Percentiles rank a stretch among this genome's conserved stretches.
These are phyloP conservation scores for Oncorhynchus clarkii DNA, from an alignment of 2,113 vertebrate genomes.

Conservation along the genomic window DNA sequence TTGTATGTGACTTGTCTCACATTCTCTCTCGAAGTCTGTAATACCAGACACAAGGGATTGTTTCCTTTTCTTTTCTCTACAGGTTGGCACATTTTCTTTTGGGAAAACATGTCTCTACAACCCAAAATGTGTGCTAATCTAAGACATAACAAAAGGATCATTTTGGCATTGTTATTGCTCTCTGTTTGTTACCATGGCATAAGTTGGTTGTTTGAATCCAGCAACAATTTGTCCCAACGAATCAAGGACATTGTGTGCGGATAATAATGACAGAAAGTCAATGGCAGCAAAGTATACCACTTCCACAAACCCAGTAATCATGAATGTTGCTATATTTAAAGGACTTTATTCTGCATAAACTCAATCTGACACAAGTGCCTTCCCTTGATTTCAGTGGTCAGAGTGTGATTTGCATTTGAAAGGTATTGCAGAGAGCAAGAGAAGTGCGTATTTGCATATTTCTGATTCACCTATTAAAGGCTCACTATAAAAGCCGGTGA, in stretches of 20 bases:
- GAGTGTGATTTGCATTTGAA: conserved; percentile 15
- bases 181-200: too few species aligned
- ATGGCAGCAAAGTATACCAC: not conserved
- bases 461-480: conserved; percentile 43
- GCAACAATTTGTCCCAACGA: not conserved
- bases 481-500: conserved; percentile 10
- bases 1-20: not conserved
- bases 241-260: not conserved
- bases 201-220: too few species aligned
- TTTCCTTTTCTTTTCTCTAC: too few species aligned
- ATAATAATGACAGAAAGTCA: not conserved
- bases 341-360: not conserved
- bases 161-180: too few species aligned
- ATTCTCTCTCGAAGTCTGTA: too few species aligned
- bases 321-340: not conserved
- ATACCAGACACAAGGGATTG: too few species aligned
- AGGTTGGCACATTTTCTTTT: too few species aligned
- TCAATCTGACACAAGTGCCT: not conserved
- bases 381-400: not conserved
- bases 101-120: too few species aligned
- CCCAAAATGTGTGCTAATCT: not conserved
- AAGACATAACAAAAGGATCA: not conserved
- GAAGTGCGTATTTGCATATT: conserved; percentile 44
- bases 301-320: not conserved
- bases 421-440: conserved; percentile 20